Evolutionary conservation across 2,797 vertebrate genomes (phyloP), one percentile per base, ranked within the genome.

Genomic region (Trachurus trachurus): DNA sequence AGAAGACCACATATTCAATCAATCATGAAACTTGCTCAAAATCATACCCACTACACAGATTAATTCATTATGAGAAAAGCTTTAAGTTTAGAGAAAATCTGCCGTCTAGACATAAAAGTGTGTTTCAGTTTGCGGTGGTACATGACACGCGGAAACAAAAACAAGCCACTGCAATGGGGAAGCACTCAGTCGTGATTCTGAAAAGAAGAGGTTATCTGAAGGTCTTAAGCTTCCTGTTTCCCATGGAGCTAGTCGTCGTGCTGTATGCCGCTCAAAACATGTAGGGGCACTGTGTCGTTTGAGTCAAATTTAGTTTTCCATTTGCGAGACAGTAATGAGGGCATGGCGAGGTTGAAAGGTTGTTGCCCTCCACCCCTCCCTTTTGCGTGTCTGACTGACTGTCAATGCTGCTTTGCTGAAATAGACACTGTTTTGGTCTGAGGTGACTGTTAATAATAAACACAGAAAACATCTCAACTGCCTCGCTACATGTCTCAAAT

Each of bases 181-280:
- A 89, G 76, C 60, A 66, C 73, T 87, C 19, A 0, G 45, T 71
- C 37, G 17, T 16, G 54, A 62, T 67, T 87, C 57, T 80, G 71
- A 80, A 73, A 88, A 47, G 65, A 61, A 83, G 85, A 79, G 88
- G 89, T 92, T 90, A 88, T 85, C 69, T 86, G 69, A 69, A 87
- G 86, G 89, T 82, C 80, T 78, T 10, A 67, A 49, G 39, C 85
- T 92, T 93, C 88, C 88, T 91, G 89, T 93, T 91, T 89, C 90
- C 45, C 79, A 71, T 64, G n/a, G 44, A 10, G 63, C 70, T 64
- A 44, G 57, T 50, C 10, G 2, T 45, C 47, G 87, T 50, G 44
- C 62, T 69, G 49, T 72, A 66, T 72, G 71, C 59, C 17, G 22
- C 57, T 56, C 58, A 9, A 86, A 78, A 60, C 72, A 37, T 71